A percentile compares a stretch with the other conserved stretches of the same genome.
phyloP scores from a whole-genome alignment of 2,797 vertebrate species.

The Crypturellus tataupa region DNA sequence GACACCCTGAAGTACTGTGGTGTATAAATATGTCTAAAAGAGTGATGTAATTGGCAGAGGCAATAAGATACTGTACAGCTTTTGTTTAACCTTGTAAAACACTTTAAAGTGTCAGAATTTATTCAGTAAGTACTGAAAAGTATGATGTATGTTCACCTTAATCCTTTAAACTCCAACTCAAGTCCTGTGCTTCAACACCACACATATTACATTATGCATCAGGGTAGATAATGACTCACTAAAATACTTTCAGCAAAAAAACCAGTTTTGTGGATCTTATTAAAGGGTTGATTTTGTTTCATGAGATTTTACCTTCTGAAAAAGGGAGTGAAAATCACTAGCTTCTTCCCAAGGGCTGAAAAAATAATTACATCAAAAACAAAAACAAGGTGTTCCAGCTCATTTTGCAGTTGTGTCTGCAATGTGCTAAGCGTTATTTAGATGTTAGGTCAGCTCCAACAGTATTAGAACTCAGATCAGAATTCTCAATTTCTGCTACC shows the following conservation, averaged over 20 bases:
- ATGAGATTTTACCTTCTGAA: constrained; percentile 15
- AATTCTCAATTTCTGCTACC: neutral
- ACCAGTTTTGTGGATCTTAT: constrained; percentile 24
- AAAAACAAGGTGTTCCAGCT: neutral
- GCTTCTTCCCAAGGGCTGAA: neutral
- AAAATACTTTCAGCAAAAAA: constrained; percentile 27
- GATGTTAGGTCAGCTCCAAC: neutral
- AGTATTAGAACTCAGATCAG: neutral
- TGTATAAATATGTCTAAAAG: constrained; percentile 34
- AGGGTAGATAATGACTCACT: constrained; percentile 1
- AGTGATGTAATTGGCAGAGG: constrained; percentile 3
- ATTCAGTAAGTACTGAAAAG: neutral
- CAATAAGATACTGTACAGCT: neutral
- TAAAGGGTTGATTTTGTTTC: constrained; percentile 4
- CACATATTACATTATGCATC: constrained; percentile 3
- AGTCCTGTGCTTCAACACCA: neutral
- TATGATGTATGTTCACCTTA: constrained; percentile 24
- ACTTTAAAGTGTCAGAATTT: constrained; percentile 50
- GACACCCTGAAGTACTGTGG: neutral
- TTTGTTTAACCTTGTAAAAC: constrained; percentile 46
- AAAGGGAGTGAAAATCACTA: neutral
- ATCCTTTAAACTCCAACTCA: constrained; percentile 40
- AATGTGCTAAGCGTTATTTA: neutral
- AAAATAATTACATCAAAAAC: neutral
- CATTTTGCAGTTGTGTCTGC: neutral